These are phyloP conservation scores for rabbit (Oryctolagus cuniculus) DNA, from an alignment of 2,113 vertebrate genomes.

Conservation along the genomic window mOryCun1.1 NC_091445.1:86206001-86206500, in stretches of 20 bases:
- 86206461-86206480: constrained; percentile 24
- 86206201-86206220: neutral
- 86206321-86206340: neutral
- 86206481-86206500: neutral
- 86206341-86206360: neutral
- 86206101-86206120: neutral
- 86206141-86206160: neutral
- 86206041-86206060: neutral
- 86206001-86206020: constrained; percentile 22
- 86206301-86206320: neutral
- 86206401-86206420: neutral
- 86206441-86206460: neutral
- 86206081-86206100: neutral
- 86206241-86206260: neutral
- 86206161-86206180: neutral
- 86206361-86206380: neutral
- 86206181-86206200: neutral
- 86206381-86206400: neutral
- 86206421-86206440: constrained; percentile 30
- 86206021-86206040: neutral
- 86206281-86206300: neutral
- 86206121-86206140: neutral
- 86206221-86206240: neutral
- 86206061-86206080: neutral
- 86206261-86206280: neutral